Percentiles rank a stretch among this genome's conserved stretches.
These are phyloP conservation scores for Atethmia centrago DNA, from an alignment of 2,888 invertebrate species.

Conservation along the genomic window DNA sequence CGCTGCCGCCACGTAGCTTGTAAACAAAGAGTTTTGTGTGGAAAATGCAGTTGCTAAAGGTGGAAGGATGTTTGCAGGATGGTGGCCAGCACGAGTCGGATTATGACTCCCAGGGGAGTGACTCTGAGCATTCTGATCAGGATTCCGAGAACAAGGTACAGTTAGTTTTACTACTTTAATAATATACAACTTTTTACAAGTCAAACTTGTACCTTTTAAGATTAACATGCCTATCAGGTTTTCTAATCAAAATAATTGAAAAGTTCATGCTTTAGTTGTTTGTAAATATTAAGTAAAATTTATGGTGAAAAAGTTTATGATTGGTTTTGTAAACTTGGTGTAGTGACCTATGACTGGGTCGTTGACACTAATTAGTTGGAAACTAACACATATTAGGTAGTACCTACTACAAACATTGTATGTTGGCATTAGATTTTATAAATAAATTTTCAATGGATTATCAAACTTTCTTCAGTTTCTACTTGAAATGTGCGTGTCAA, in stretches of 20 bases:
- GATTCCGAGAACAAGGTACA: slow-evolving; percentile 94
- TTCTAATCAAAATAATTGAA: background rate
- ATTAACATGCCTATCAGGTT: background rate
- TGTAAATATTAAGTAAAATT: slow-evolving; percentile 20
- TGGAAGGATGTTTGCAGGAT: slow-evolving; percentile 86
- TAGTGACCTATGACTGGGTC: background rate
- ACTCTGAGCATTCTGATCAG: slow-evolving; percentile 91
- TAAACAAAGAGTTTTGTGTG: slow-evolving; percentile 66
- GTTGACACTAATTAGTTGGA: background rate
- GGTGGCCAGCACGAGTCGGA: slow-evolving; percentile 84
- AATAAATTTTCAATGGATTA: background rate
- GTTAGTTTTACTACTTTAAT: background rate
- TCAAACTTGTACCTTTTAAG: background rate
- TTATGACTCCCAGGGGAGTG: slow-evolving; percentile 89
- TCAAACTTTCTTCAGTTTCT: background rate
- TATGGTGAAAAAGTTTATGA: background rate
- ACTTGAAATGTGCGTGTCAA: background rate
- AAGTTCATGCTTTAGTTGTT: background rate
- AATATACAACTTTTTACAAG: background rate
- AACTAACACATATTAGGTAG: background rate
- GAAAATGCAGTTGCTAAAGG: slow-evolving; percentile 86
- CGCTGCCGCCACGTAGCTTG: slow-evolving; percentile 77
- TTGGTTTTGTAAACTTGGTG: background rate
- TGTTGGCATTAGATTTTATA: background rate
- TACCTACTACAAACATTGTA: background rate